phyloP scores from a whole-genome alignment of 2,797 vertebrate species.

The Acanthis flammea region DNA sequence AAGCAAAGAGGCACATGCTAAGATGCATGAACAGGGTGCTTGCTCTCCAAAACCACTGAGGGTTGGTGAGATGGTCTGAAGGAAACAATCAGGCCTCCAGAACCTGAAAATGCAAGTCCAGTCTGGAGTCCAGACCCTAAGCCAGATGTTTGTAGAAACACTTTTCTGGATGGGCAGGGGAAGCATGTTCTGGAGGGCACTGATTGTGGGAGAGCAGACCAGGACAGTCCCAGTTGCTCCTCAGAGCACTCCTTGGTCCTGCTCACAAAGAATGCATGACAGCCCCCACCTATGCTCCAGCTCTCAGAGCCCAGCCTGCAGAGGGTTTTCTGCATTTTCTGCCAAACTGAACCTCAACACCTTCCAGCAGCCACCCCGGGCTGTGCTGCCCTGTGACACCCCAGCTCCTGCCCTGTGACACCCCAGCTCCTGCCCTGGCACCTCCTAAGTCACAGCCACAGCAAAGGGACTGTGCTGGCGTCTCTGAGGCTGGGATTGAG shows the following conservation, averaged over 20 bases:
- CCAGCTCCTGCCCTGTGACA: neutral
- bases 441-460: neutral
- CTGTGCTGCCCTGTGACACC: neutral
- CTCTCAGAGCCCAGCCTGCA: neutral
- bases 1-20: neutral
- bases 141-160: neutral
- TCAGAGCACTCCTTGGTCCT: neutral
- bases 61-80: neutral
- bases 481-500: slow-evolving; percentile 41
- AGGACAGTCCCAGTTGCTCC: neutral
- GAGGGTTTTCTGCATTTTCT: neutral
- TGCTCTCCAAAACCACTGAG: neutral
- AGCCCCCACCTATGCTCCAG: neutral
- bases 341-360: neutral
- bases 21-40: neutral
- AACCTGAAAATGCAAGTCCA: neutral
- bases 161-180: neutral
- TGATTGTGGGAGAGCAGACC: neutral
- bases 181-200: neutral
- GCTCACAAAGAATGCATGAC: no score
- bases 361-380: neutral
- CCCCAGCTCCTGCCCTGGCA: neutral
- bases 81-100: neutral
- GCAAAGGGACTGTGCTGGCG: neutral
- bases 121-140: neutral